phyloP scores from a whole-genome alignment of 2,113 vertebrate species.

The Otocyon megalotis region DNA sequence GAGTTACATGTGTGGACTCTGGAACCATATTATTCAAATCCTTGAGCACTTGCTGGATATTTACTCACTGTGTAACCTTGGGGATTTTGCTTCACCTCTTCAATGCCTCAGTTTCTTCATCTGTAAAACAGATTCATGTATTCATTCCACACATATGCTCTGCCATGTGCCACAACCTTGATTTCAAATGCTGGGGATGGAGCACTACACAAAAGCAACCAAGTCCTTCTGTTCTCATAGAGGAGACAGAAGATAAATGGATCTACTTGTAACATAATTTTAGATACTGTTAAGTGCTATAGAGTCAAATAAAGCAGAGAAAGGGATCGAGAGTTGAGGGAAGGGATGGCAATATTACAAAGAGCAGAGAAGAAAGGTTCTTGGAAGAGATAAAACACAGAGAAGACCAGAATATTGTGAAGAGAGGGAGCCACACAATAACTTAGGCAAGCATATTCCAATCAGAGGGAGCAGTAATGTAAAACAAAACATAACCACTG shows the following conservation, averaged over 20 bases:
- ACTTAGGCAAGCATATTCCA: background rate
- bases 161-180: background rate
- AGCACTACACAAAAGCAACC: background rate
- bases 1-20: background rate
- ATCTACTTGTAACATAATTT: background rate
- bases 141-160: background rate
- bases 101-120: background rate
- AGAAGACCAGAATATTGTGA: background rate
- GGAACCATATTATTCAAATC: background rate
- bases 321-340: background rate
- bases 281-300: background rate
- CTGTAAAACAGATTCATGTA: background rate
- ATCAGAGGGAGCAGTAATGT: background rate
- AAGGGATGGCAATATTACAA: background rate
- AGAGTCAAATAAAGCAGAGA: background rate
- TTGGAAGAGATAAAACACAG: background rate
- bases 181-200: background rate
- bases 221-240: background rate
- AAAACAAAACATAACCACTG: background rate
- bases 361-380: background rate
- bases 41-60: background rate
- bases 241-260: background rate
- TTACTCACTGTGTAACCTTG: background rate
- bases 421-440: background rate
- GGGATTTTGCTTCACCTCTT: background rate